Conservation (phyloP, 1,140 invertebrate genomes). For the Augochlora pura region DNA sequence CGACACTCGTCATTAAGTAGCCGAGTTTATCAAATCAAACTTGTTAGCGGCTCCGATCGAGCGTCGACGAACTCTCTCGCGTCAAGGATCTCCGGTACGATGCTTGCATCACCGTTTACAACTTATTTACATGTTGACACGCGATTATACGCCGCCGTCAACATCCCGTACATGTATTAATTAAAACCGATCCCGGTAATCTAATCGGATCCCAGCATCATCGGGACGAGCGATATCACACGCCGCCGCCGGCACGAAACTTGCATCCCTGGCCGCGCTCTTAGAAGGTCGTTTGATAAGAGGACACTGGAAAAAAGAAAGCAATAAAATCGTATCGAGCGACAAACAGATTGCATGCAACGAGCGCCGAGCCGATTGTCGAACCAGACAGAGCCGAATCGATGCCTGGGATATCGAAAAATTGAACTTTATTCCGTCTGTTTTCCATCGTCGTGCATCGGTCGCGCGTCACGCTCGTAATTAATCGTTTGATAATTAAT, state of each 20-base stretch:
- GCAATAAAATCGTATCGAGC: neutral
- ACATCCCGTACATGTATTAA: neutral
- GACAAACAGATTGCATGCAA: neutral
- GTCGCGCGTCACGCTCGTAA: neutral
- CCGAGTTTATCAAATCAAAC: too few species aligned
- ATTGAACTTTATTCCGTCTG: neutral
- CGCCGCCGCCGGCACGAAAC: neutral
- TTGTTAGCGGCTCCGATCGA: too few species aligned
- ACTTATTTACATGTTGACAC: neutral
- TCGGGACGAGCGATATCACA: neutral
- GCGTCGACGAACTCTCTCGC: too few species aligned
- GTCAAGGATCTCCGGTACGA: too few species aligned
- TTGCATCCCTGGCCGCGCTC: neutral
- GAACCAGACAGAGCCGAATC: neutral
- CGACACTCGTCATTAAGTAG: too few species aligned
- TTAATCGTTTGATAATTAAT: conserved; percentile 11
- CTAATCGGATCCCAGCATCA: conserved; percentile 10
- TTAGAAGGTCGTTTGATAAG: neutral
- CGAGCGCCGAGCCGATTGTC: neutral
- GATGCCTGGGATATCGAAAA: neutral
- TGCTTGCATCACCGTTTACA: too few species aligned
- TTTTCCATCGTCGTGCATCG: neutral
- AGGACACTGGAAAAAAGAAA: neutral
- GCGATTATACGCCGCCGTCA: neutral
- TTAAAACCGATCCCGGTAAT: neutral